Percentiles rank a stretch among this genome's conserved stretches.
These are phyloP conservation scores for Campoletis raptor DNA, from an alignment of 2,888 invertebrate genomes.

Conservation along the genomic window DNA sequence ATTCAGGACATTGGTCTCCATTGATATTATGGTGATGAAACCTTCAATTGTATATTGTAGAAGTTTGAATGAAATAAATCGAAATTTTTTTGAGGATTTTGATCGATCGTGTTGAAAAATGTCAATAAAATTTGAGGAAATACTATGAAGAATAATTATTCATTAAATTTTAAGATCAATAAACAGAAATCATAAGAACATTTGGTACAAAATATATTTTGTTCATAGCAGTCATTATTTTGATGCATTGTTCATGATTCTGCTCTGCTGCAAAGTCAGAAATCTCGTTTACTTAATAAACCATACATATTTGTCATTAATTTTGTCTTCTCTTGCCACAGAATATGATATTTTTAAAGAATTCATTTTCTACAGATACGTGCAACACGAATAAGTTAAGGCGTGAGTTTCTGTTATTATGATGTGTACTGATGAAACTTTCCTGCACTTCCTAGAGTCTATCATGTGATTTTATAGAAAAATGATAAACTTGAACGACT, in stretches of 20 bases:
- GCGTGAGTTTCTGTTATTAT: neutral
- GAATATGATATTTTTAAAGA: neutral
- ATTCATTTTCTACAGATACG: neutral
- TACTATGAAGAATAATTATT: neutral
- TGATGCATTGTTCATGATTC: neutral
- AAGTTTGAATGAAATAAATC: neutral
- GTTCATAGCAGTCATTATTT: neutral
- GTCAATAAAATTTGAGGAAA: neutral
- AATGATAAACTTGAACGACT: neutral
- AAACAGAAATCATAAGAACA: neutral
- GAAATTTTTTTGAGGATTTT: neutral
- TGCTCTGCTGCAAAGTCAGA: neutral
- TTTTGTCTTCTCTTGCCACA: neutral
- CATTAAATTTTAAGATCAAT: neutral
- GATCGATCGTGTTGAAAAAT: neutral
- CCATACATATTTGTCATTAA: neutral
- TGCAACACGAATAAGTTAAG: neutral
- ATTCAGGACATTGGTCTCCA: neutral
- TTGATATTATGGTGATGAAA: neutral
- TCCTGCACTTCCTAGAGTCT: neutral
- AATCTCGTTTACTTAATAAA: neutral
- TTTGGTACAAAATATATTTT: neutral
- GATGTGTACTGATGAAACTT: neutral
- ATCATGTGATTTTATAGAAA: neutral
- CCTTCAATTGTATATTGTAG: neutral